Evolutionary conservation across 2,888 invertebrate genomes (phyloP), one percentile per base, ranked within the genome.

Genomic region (Drosophila robusta): DNA sequence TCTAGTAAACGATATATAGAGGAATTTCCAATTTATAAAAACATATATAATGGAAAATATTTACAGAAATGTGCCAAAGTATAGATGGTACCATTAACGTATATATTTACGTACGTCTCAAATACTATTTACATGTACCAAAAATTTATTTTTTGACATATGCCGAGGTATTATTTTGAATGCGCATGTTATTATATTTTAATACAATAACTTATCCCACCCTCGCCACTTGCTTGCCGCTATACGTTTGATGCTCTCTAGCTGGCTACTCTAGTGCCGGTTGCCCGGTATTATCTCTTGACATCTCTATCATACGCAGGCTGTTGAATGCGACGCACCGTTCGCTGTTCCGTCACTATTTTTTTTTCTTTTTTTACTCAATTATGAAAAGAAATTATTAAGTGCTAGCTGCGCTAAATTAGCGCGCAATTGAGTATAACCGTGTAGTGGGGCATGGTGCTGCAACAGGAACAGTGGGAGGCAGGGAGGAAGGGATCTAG

Each of bases 341-440:
- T 61, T 47, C 54, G 38, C 51, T 26, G 62, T 65, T 32, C 63
- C 63, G 50, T 66, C 74, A 57, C 54, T 56, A 56, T 50, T 61
- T 62, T 47, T 39, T 51, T 49, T 50, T 47, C 52, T 64, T 52
- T 64, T 49, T 70, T 65, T 61, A 70, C 75, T 75, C 73, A 89
- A 84, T 89, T 89, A 89, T 87, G 80, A 89, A 78, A 78, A 71
- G 75, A 85, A 90, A 88, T 89, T 89, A 89, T 89, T 80, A 82
- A 85, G 88, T 89, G 89, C 70, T 72, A 76, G 87, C 76, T 77
- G 77, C 85, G 89, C 88, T 90, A 85, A 89, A 90, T 90, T 88
- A 87, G 85, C 74, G 73, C 77, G 85, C 85, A 90, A 89, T 90
- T 89, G 85, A 79, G 78, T 89, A 89, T 86, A 63, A 70, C 80